A percentile compares a stretch with the other conserved stretches of the same genome.
Evolutionary conservation across 2,888 invertebrate genomes (phyloP).

Genomic region (Adelphocoris suturalis): DNA sequence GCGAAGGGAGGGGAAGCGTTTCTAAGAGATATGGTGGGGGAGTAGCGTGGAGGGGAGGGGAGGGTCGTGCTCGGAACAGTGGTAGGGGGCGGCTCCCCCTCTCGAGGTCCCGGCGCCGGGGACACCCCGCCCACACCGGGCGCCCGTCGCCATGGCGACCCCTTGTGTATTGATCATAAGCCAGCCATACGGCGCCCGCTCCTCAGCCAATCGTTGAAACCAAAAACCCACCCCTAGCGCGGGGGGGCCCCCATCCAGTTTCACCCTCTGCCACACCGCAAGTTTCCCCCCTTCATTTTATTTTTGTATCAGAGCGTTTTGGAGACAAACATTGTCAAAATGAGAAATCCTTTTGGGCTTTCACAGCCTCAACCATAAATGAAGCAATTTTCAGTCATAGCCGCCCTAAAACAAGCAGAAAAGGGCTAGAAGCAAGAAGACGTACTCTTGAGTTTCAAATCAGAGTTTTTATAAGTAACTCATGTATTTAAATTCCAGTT

Average conservation of each 20-base stretch:
- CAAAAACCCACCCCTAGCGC: slow-evolving; percentile 52
- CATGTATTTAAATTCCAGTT: too few species aligned
- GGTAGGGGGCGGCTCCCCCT: neutral
- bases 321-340: slow-evolving; percentile 64
- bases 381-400: too few species aligned
- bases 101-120: neutral
- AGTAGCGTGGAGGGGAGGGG: neutral
- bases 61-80: neutral
- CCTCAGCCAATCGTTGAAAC: slow-evolving; percentile 70
- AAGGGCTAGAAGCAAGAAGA: too few species aligned
- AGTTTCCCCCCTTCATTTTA: slow-evolving; percentile 56
- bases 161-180: slow-evolving; percentile 70
- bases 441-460: too few species aligned
- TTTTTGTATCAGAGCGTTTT: slow-evolving; percentile 60
- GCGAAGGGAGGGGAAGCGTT: neutral
- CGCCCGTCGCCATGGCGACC: slow-evolving; percentile 62
- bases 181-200: slow-evolving; percentile 69
- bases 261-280: slow-evolving; percentile 29
- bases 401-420: too few species aligned
- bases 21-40: neutral
- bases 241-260: neutral
- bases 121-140: slow-evolving; percentile 1
- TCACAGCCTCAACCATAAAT: too few species aligned
- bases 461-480: too few species aligned
- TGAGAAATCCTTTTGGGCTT: slow-evolving; percentile 38